Base-by-base conservation (phyloP, 2,113 vertebrate genomes). In the Centropus bengalensis region DNA sequence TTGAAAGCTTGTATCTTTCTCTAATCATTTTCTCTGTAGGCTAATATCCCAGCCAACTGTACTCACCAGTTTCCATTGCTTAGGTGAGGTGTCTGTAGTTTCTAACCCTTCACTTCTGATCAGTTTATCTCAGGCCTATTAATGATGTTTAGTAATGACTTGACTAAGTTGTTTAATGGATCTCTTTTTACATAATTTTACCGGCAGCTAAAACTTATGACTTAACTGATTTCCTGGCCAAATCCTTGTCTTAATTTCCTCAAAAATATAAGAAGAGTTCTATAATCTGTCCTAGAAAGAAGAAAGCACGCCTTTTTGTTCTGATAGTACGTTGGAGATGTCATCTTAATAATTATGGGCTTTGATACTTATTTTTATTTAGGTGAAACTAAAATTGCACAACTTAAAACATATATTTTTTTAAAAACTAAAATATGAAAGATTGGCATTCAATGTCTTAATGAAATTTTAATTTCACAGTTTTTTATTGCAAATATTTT, bases 391-490 rank as follows among this genome's bases (percentile, higher is more conserved):
- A 81, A 91, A 89, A 78, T 30, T 63, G 24, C 28, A 33, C 21
- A n/a, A 51, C 42, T 5, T 14, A 27, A 16, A 6, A 2, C 4
- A 33, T 38, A 28, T 3, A 1, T 3, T 2, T 42, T 59, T 77
- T 32, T 1, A 24, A 67, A 78, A 59, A 51, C 5, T 0, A 67
- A 70, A 67, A 55, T 9, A 44, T 13, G 30, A 76, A 69, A 30
- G 12, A 27, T 62, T 78, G 13, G 2, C 13, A 44, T 5, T 1
- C 2, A 45, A 30, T 33, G 20, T 56, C 42, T 77, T 62, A 74
- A 38, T 54, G 2, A 67, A n/a, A 68, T 59, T 14, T 1, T 11
- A 44, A 21, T 10, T 42, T 68, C 7, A 42, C 8, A 17, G 11
- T 27, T 77, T 70, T 69, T 58, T 9, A 36, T 49, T 32, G 56